These are phyloP conservation scores for Sisyra nigra DNA, from an alignment of 2,888 invertebrate genomes.

Conservation along the genomic window DNA sequence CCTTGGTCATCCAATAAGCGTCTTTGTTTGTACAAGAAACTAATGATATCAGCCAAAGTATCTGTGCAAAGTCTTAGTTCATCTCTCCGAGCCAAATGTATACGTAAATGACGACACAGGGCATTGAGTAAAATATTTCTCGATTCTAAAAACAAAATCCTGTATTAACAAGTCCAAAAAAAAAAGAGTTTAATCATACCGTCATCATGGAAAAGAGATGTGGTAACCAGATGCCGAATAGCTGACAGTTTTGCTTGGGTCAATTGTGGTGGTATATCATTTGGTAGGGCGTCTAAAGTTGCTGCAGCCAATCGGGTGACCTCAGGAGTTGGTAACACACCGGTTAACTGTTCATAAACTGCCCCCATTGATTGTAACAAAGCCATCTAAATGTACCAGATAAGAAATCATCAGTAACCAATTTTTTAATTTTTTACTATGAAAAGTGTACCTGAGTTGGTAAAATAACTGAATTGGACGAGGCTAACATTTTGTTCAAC, in stretches of 20 bases:
- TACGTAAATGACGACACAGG: constrained; percentile 70
- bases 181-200: constrained; percentile 26
- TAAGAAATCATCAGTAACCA: background rate
- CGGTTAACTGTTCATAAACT: constrained; percentile 66
- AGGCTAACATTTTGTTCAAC: constrained; percentile 57
- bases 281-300: constrained; percentile 61
- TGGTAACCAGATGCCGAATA: constrained; percentile 63
- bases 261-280: constrained; percentile 50
- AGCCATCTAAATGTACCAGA: constrained; percentile 59
- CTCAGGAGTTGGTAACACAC: constrained; percentile 58
- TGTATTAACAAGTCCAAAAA: constrained; percentile 1
- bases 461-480: constrained; percentile 56
- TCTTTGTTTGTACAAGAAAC: constrained; percentile 37
- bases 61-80: constrained; percentile 73
- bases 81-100: constrained; percentile 65
- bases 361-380: constrained; percentile 67
- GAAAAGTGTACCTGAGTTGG: constrained; percentile 46
- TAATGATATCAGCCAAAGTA: constrained; percentile 72
- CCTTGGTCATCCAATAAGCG: constrained; percentile 30
- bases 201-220: constrained; percentile 55
- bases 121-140: constrained; percentile 68
- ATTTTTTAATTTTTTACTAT: background rate
- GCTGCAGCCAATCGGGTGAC: constrained; percentile 62
- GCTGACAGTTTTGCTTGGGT: constrained; percentile 70
- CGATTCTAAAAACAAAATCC: constrained; percentile 42